A percentile compares a stretch with the other conserved stretches of the same genome.
phyloP scores from a whole-genome alignment of 2,113 vertebrate genomes.

The Ahaetulla prasina region DNA sequence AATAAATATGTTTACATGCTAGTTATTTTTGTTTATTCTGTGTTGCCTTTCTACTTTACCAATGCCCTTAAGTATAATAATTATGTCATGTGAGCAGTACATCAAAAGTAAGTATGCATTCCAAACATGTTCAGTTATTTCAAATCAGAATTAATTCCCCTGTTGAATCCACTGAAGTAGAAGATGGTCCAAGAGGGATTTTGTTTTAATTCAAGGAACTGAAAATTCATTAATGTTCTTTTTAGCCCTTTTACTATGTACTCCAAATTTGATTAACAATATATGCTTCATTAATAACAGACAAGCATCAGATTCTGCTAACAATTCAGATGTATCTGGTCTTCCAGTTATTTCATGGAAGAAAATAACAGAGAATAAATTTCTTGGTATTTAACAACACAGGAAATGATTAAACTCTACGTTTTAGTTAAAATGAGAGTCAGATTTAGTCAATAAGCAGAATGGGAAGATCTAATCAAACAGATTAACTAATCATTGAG shows the following conservation, averaged over 20 bases:
- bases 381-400: neutral
- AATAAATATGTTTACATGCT: neutral
- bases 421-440: neutral
- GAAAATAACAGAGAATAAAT: neutral
- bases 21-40: neutral
- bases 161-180: neutral
- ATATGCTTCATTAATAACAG: neutral
- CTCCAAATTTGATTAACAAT: neutral
- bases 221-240: neutral
- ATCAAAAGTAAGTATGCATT: neutral
- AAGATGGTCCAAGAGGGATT: neutral
- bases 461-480: neutral
- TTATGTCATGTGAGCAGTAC: neutral
- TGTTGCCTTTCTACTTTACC: neutral
- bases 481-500: neutral
- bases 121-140: neutral
- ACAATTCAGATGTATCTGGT: neutral
- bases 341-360: neutral
- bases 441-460: neutral
- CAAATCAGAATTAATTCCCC: neutral
- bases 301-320: neutral
- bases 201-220: neutral
- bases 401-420: neutral
- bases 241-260: neutral
- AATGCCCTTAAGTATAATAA: neutral